Percentiles rank a stretch among this genome's conserved stretches.
phyloP scores from a whole-genome alignment of 2,888 invertebrate species.

The Sesia bembeciformis region DNA sequence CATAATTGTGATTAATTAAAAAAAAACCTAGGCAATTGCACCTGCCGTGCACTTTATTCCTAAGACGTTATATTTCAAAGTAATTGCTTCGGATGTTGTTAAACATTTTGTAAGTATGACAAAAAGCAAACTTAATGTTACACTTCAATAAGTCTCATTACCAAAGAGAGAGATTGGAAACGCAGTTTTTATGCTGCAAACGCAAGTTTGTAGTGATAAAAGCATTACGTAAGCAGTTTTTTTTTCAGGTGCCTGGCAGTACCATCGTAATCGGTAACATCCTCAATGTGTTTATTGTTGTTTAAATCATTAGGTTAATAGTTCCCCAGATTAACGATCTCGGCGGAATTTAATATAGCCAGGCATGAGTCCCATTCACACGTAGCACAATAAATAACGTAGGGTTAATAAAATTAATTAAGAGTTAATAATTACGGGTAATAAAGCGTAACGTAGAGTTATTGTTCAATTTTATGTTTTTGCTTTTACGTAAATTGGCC shows the following conservation, averaged over 20 bases:
- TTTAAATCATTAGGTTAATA: neutral
- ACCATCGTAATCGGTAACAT: constrained; percentile 7
- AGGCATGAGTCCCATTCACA: too few species aligned
- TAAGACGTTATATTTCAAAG: neutral
- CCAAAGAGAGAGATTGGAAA: neutral
- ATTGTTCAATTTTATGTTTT: too few species aligned
- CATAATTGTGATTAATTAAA: neutral
- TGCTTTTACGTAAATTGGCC: too few species aligned
- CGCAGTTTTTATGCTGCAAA: neutral
- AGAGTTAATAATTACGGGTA: too few species aligned
- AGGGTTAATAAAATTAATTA: too few species aligned
- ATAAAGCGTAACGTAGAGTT: too few species aligned
- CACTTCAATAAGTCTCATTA: neutral
- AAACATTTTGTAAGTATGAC: neutral
- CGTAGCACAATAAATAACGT: too few species aligned
- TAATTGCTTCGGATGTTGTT: neutral
- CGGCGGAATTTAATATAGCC: too few species aligned
- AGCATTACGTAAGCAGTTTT: constrained; percentile 24
- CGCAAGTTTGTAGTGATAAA: constrained; percentile 7
- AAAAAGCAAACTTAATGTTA: neutral
- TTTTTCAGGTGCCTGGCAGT: constrained; percentile 22
- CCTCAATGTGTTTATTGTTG: neutral
- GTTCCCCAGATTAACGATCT: neutral
- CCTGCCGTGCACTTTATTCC: neutral
- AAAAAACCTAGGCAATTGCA: neutral